These are phyloP conservation scores for Cyclina sinensis DNA, from an alignment of 1,140 invertebrate species.

Conservation along the genomic window DNA sequence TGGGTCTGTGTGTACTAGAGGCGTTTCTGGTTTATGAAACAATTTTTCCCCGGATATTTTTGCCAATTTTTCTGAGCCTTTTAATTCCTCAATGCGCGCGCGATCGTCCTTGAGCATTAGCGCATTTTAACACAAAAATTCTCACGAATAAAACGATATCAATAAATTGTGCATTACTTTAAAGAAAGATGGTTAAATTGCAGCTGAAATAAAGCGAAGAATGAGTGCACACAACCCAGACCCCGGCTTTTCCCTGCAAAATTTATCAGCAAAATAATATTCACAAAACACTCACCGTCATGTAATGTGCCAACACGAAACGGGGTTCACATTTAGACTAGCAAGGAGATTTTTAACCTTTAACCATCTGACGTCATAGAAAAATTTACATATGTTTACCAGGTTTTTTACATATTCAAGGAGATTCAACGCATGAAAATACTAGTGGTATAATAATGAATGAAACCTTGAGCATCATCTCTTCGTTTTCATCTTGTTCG, in stretches of 20 bases:
- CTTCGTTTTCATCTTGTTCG: too few relatives aligned
- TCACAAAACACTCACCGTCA: constrained; percentile 89
- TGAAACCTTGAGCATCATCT: too few relatives aligned
- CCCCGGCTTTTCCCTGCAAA: constrained; percentile 86
- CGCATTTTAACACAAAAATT: constrained; percentile 70
- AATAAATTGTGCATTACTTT: constrained; percentile 72
- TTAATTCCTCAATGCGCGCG: constrained; percentile 1
- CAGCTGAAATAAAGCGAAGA: constrained; percentile 64
- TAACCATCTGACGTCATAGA: constrained; percentile 76
- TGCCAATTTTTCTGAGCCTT: constrained; percentile 3
- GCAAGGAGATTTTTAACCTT: constrained; percentile 81
- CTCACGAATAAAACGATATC: constrained; percentile 49
- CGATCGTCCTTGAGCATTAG: constrained; percentile 69
- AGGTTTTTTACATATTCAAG: not conserved
- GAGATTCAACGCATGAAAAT: not conserved
- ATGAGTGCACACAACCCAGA: constrained; percentile 69
- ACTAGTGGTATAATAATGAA: too few relatives aligned
- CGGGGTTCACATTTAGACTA: constrained; percentile 85
- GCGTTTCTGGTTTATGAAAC: not conserved
- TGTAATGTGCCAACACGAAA: constrained; percentile 88
- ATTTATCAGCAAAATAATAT: constrained; percentile 89
- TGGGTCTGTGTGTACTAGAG: constrained; percentile 42
- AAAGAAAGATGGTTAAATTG: constrained; percentile 61
- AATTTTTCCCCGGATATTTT: not conserved
- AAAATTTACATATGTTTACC: constrained; percentile 36